Evolutionary conservation across 2,888 invertebrate species (phyloP), one percentile per base, ranked within the genome.

Genomic region (Ferrisia virgata): DNA sequence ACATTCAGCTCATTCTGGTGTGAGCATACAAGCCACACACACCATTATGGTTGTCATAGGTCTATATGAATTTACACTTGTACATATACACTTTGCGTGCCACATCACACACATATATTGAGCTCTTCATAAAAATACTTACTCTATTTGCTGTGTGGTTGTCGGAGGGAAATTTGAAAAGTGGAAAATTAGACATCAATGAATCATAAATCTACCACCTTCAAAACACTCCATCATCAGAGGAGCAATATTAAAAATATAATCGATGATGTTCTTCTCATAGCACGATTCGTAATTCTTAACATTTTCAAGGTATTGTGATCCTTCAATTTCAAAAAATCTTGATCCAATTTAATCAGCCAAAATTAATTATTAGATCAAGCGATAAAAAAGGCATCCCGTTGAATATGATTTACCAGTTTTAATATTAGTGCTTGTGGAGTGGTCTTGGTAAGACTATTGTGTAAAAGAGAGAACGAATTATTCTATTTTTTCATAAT

Each of bases 311-410:
- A 58, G 58, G 22, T 58, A 58, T 22, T 58, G 18, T 58, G 58
- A 58, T 58, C 5, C 22, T 58, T 58, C 58, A 58, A 58, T 58
- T 58, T 58, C 18, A 58, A 58, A 58, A 58, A 58, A 58, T 58
- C 22, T 58, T 18, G 58, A 22, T 58, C 22, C 18, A 58, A 58
- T 58, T 13, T 58, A 58, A 58, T 58, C 58, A 58, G 58, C 58
- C 22, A 58, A 58, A 18, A 58, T 58, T 58, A 58, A 58, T 58
- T 22, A 18, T 25, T 58, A 2, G 11, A 22, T 22, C 58, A 58
- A 58, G 58, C 58, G 58, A 58, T 58, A 58, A 58, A 58, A 58
- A 58, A 58, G 58, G 58, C 58, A 58, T n/a, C n/a, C n/a, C n/a
- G n/a, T n/a, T n/a, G n/a, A n/a, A n/a, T n/a, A n/a, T n/a, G n/a